These are phyloP conservation scores for Melierax canorus DNA, from an alignment of 2,113 vertebrate species.

Conservation along the genomic window DNA sequence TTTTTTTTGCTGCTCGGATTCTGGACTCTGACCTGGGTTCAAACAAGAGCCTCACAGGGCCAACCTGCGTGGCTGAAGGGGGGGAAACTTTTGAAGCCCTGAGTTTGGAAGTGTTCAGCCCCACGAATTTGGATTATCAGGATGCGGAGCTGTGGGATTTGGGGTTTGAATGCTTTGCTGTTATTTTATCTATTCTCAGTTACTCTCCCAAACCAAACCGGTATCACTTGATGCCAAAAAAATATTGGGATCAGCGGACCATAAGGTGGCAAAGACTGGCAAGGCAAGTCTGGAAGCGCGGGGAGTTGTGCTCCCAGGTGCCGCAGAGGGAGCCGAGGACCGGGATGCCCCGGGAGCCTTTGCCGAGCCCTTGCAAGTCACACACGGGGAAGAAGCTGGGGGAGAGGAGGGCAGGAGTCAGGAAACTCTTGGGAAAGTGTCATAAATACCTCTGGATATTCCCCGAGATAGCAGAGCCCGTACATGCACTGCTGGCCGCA, in stretches of 20 bases:
- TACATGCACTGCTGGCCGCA: not conserved
- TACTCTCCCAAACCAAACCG: not conserved
- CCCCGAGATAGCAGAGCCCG: conserved; percentile 32
- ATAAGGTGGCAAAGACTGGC: not conserved
- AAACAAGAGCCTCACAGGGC: not conserved
- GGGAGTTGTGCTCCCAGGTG: not conserved
- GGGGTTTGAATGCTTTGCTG: not conserved
- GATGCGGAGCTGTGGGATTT: not conserved
- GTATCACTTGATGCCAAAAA: not conserved
- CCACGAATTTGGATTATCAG: not conserved
- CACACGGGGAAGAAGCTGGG: not conserved
- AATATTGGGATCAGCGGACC: not conserved
- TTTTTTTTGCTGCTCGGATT: not conserved
- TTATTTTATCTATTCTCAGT: not conserved
- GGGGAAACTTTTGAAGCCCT: not conserved
- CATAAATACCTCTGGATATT: conserved; percentile 58
- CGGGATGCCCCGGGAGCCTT: not conserved
- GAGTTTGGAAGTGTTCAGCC: not conserved
- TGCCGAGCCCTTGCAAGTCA: not conserved
- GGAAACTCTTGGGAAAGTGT: conserved; percentile 58
- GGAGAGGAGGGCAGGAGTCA: not conserved
- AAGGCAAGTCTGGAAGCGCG: not conserved
- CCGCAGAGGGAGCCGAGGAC: not conserved
- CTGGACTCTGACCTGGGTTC: not conserved
- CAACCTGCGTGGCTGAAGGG: not conserved